These are phyloP conservation scores for Drosophila paulistorum DNA, from an alignment of 1,140 invertebrate species.

Conservation along the genomic window DNA sequence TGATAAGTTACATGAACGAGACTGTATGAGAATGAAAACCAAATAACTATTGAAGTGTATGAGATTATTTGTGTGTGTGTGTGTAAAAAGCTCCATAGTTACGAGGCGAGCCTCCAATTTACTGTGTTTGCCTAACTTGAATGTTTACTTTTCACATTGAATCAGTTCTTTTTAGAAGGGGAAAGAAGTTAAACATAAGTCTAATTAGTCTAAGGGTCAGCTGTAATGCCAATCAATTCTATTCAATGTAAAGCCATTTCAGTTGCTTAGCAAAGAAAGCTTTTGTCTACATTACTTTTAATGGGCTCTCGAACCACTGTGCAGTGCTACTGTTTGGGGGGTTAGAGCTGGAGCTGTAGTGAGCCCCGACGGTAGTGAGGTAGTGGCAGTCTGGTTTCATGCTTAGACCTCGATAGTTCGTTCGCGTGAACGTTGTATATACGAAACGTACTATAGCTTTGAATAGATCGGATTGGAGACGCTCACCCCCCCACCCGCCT, in stretches of 20 bases:
- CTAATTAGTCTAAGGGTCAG: neutral
- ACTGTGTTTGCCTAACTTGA: neutral
- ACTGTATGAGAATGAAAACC: neutral
- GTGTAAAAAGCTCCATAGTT: neutral
- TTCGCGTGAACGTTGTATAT: conserved; percentile 31
- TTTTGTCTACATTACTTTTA: neutral
- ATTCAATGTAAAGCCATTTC: neutral
- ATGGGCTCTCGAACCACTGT: neutral
- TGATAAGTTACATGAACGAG: neutral
- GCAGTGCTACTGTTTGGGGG: conserved; percentile 19
- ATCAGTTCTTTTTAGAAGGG: neutral
- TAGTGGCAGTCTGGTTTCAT: conserved; percentile 56
- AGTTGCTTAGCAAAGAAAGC: neutral
- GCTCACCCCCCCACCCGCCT: neutral
- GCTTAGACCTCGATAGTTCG: conserved; percentile 63
- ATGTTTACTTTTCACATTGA: neutral
- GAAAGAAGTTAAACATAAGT: neutral
- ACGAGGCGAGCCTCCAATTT: conserved; percentile 1
- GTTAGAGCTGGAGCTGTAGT: conserved; percentile 44
- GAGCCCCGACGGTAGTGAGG: conserved; percentile 23
- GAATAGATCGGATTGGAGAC: conserved; percentile 46
- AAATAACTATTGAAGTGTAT: neutral
- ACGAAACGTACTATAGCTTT: neutral
- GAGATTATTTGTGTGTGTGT: neutral
- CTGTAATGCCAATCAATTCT: neutral